These are phyloP conservation scores for Xylocopa sonorina DNA, from an alignment of 1,140 invertebrate species.

Conservation along the genomic window DNA sequence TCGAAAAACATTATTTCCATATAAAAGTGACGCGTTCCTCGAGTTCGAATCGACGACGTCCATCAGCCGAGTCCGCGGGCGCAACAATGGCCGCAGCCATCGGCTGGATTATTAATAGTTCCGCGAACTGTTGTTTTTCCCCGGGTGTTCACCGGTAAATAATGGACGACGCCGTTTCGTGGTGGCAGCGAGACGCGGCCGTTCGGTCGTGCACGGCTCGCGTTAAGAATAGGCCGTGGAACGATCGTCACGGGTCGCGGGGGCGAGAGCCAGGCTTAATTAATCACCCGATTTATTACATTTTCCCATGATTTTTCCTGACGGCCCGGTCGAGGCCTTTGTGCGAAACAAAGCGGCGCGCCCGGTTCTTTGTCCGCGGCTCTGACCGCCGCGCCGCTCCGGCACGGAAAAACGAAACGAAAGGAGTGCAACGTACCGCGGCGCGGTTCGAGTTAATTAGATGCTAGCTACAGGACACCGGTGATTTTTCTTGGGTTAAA, in stretches of 20 bases:
- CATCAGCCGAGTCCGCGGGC: neutral
- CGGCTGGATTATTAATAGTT: constrained; percentile 27
- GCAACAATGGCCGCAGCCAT: constrained; percentile 7
- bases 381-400: neutral
- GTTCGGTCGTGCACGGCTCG: neutral
- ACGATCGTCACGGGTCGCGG: constrained; percentile 23
- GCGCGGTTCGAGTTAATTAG: constrained; percentile 65
- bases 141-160: constrained; percentile 26
- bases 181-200: neutral
- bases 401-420: constrained; percentile 35
- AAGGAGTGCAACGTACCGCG: constrained; percentile 29
- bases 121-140: constrained; percentile 5
- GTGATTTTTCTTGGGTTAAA: constrained; percentile 60
- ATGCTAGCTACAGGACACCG: constrained; percentile 61
- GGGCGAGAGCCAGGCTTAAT: constrained; percentile 56
- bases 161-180: constrained; percentile 10
- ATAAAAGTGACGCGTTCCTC: neutral
- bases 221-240: constrained; percentile 27
- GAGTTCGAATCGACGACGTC: neutral
- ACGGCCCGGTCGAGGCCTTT: constrained; percentile 48
- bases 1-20: neutral
- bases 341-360: constrained; percentile 61
- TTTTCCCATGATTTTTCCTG: constrained; percentile 67
- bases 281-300: constrained; percentile 71
- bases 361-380: constrained; percentile 58